Base-by-base conservation (phyloP, 2,797 vertebrate genomes). In the Etheostoma nigrum region DNA sequence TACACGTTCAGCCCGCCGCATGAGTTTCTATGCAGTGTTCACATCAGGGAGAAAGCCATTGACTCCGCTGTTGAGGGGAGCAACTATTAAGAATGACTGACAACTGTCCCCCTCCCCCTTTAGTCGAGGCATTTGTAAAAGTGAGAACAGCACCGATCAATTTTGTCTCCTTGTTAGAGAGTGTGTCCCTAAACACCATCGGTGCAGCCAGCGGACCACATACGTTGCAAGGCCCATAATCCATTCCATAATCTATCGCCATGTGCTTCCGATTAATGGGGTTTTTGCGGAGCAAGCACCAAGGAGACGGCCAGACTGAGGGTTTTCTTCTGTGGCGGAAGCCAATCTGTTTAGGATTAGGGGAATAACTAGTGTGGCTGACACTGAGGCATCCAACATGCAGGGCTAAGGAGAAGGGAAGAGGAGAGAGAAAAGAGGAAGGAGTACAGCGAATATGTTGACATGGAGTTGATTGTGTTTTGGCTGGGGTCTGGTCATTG, bases 311-410 rank as follows among this genome's bases (percentile, higher is more conserved):
- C 89, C 93, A 92, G 94, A 89, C 92, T 91, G 89, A 89, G 93
- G 91, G 91, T 91, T 93, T 93, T 91, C 89, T 93, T 88, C 91
- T 90, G 92, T 91, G 93, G 92, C 86, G 84, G 93, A 93, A 94
- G 93, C 89, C 90, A 94, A 95, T 95, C 94, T 95, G 95, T 95
- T 95, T 94, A 81, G 94, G 93, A 95, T 96, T 96, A 95, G 72
- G 85, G 86, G 89, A 94, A 92, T 93, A 95, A 92, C 92, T 91
- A 91, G 93, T 94, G 94, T 82, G 92, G 92, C 92, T 94, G 92
- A 95, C 92, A 91, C 88, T 58, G 84, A 91, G 86, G 86, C 75
- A 85, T 93, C 92, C 94, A 94, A 88, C 86, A 90, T 88, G 77
- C 83, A 73, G 79, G 57, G 81, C 77, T 73, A 8, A 86, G 82